Percentiles rank a stretch among this genome's conserved stretches.
Conservation (phyloP, 1,140 invertebrate genomes). For the Arctopsyche grandis region DNA sequence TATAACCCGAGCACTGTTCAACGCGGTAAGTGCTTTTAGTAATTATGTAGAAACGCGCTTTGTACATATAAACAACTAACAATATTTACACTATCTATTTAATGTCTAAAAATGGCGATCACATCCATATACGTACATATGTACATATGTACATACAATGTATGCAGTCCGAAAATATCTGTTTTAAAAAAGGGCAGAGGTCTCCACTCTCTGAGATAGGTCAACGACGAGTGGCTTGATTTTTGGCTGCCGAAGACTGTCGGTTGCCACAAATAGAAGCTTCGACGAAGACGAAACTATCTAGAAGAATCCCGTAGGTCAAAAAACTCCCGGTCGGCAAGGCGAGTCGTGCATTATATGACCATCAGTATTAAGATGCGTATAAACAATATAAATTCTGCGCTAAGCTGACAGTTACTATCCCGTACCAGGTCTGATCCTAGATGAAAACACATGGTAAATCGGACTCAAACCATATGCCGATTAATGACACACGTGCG, state of each 20-base stretch:
- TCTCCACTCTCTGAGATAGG: not conserved
- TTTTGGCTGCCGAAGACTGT: not conserved
- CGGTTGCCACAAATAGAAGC: not conserved
- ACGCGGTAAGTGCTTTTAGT: conserved; percentile 21
- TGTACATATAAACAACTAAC: not conserved
- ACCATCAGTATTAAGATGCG: not conserved
- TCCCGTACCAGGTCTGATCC: too few species aligned
- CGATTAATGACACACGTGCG: too few species aligned
- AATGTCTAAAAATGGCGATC: not conserved
- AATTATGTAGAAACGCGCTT: conserved; percentile 24
- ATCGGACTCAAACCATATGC: too few species aligned
- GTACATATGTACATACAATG: too few species aligned
- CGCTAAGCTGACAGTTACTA: too few species aligned
- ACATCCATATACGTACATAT: not conserved
- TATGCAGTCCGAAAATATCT: not conserved
- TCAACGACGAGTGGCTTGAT: not conserved
- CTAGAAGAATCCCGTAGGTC: not conserved
- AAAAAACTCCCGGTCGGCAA: not conserved
- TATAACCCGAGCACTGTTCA: conserved; percentile 8
- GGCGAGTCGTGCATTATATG: not conserved
- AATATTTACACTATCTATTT: not conserved
- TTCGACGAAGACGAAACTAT: not conserved
- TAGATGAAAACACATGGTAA: too few species aligned
- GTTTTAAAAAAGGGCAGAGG: not conserved
- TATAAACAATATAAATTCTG: too few species aligned